Conservation (phyloP, 2,888 invertebrate species). For the Dynastes hyllus region DNA sequence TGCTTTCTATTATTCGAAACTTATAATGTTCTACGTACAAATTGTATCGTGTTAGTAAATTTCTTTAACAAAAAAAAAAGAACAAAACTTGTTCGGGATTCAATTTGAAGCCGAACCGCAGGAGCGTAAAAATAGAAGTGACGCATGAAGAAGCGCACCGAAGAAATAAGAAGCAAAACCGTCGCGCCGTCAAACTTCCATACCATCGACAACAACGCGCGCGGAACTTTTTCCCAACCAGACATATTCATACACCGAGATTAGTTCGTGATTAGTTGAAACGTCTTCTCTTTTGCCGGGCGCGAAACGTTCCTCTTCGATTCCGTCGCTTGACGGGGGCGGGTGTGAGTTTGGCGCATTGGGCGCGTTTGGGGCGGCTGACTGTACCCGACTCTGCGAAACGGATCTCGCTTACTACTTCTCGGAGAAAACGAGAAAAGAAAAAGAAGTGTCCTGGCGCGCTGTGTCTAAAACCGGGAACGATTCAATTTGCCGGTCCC, state of each 20-base stretch:
- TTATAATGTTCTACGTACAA: too few relatives aligned
- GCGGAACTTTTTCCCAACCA: slow-evolving; percentile 13
- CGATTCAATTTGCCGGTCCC: slow-evolving; percentile 72
- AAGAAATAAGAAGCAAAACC: slow-evolving; percentile 28
- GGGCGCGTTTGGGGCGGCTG: slow-evolving; percentile 17
- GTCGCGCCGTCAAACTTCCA: slow-evolving; percentile 17
- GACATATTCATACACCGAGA: slow-evolving; percentile 34
- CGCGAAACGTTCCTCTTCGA: background rate
- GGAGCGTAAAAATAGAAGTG: slow-evolving; percentile 30
- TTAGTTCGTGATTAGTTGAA: slow-evolving; percentile 44
- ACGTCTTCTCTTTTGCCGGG: slow-evolving; percentile 8
- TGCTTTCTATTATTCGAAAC: too few relatives aligned
- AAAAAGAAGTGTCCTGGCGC: slow-evolving; percentile 58
- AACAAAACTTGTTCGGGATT: slow-evolving; percentile 26
- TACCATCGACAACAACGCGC: slow-evolving; percentile 2
- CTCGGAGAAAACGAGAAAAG: slow-evolving; percentile 44
- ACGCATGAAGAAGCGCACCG: background rate
- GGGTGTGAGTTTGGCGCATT: slow-evolving; percentile 42
- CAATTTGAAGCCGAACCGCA: slow-evolving; percentile 38
- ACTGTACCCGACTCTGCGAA: slow-evolving; percentile 20
- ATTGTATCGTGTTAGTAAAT: too few relatives aligned
- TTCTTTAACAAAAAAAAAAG: background rate
- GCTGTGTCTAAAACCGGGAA: slow-evolving; percentile 65
- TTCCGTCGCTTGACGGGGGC: background rate
- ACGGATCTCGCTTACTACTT: slow-evolving; percentile 31